Base-by-base conservation (phyloP, 2,888 invertebrate species). In the Leptinotarsa haldemani region DNA sequence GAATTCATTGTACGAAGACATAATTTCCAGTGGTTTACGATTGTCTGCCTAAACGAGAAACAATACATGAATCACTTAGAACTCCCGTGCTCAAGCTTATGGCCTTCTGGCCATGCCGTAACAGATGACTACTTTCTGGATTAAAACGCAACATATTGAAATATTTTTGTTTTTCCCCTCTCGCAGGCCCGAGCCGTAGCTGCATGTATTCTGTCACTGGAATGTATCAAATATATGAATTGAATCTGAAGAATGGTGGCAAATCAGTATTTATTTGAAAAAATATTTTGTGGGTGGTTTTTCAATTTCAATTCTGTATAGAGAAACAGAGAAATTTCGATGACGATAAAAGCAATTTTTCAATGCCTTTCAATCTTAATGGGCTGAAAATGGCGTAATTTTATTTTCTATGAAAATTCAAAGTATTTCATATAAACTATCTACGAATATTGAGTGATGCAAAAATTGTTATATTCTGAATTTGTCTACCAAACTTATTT, bases 131-230 rank as follows among this genome's bases (percentile, higher is more conserved):
- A 87, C 87, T 87, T 86, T 83, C 82, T 83, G 88, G 88, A 88
- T 88, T 88, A 87, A 87, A 87, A 85, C 85, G 82, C 84, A 86
- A 85, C 87, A 86, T 86, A 86, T 86, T 87, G 87, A 87, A 87
- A 87, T 87, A 87, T 87, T 87, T 86, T 86, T 87, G 84, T 85
- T 85, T 85, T 84, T 82, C 78, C 81, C 79, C 82, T 81, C 77
- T 77, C 77, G 52, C 20, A 56, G 30, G 50, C 69, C 56, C 68
- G 64, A 56, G 50, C 56, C 56, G 65, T 63, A 63, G 50, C 72
- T 18, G 52, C 68, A n/a, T 61, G 40, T 40, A 61, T 61, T 40
- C 40, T 40, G 61, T 61, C 25, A 68, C 46, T 18, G 47, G 13
- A 65, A 72, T 69, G 69, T 69, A 69, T 69, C 66, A 18, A 40